Evolutionary conservation across 1,140 invertebrate species (phyloP), one percentile per base, ranked within the genome.

Genomic region (Zaprionus vittiger): DNA sequence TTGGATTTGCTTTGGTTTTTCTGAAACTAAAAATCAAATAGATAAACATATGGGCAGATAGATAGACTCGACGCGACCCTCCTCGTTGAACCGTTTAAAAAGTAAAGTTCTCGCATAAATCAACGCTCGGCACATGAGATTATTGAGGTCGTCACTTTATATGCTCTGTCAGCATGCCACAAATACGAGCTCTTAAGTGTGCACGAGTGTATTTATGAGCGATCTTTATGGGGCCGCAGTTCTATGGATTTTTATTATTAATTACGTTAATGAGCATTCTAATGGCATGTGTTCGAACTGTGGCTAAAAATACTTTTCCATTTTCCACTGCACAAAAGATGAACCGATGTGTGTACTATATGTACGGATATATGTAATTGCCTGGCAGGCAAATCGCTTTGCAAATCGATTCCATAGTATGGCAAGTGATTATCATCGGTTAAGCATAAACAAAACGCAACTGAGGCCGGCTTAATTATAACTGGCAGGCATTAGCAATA

Each of bases 1-100:
- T 81, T 83, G 80, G 84, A 80, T 89, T 87, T 87, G 84, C 84
- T 84, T 47, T 87, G 54, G 71, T 79, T 83, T 83, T 71, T 41
- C 66, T 22, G n/a, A 59, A 56, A 68, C 52, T 55, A 38, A 54
- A 60, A 41, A 52, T 31, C 2, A 24, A 69, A 41, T 49, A 12
- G 57, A 55, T 54, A 70, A 2, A 74, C 57, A 70, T 55, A 56
- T 22, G 11, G 12, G 65, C 31, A 4, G 28, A 4, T n/a, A 41
- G 49, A 22, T 28, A 22, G 49, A 34, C 24, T 38, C 28, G 22
- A 68, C 37, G 31, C 11, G 12, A 9, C 52, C n/a, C 64, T 41
- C 14, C 38, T 41, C 15, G 38, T 41, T 15, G 15, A 41, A 64
- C 15, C 24, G 26, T 73, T 72, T 11, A 11, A 37, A 44, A 54